Conservation (phyloP, 2,888 invertebrate genomes). For the Folsomia manolachei region DNA sequence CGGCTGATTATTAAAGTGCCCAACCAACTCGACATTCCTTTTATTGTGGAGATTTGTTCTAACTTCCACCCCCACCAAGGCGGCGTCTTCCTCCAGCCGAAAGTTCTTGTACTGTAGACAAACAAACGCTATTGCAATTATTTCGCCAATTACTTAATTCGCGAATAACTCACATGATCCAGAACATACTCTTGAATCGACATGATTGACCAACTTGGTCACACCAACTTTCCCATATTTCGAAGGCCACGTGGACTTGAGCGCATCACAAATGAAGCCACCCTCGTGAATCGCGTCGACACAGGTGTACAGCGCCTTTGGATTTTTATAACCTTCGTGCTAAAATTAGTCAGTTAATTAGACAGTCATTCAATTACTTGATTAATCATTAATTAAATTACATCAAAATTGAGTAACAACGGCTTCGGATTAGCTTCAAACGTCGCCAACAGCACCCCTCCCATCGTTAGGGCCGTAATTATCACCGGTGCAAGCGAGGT, state of each 20-base stretch:
- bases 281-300: not conserved
- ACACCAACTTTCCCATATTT: not conserved
- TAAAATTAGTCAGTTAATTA: not conserved
- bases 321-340: not conserved
- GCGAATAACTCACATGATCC: not conserved
- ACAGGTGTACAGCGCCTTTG: not conserved
- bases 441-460: not conserved
- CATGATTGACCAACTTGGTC: not conserved
- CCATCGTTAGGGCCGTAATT: not conserved
- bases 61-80: conserved; percentile 21
- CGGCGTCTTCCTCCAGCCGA: conserved; percentile 12
- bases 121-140: not conserved
- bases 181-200: not conserved
- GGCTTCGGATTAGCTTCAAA: not conserved
- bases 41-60: not conserved
- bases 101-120: conserved; percentile 10
- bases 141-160: too few relatives aligned
- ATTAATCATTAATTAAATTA: not conserved
- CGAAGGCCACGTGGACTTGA: not conserved
- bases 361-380: not conserved
- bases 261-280: not conserved
- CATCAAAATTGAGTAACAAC: not conserved
- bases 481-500: not conserved
- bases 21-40: conserved; percentile 22
- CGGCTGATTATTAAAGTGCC: conserved; percentile 32